Evolutionary conservation across 2,888 invertebrate species (phyloP).

Genomic region (Ormia ochracea): DNA sequence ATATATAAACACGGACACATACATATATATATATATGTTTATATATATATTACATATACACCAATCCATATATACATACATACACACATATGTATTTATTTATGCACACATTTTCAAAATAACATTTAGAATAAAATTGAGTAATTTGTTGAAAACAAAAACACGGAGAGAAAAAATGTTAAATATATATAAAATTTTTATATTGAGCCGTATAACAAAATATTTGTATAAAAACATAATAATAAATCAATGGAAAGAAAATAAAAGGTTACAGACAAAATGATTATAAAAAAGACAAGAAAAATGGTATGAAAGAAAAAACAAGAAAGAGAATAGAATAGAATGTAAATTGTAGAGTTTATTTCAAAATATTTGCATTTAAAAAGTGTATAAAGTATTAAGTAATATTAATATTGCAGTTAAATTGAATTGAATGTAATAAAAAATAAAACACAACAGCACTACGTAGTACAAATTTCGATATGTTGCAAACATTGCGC

Average conservation of each 20-base stretch:
- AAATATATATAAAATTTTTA: background rate
- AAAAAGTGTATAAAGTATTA: slow-evolving; percentile 34
- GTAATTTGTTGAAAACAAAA: slow-evolving; percentile 8
- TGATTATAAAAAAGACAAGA: slow-evolving; percentile 46
- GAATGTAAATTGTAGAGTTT: slow-evolving; percentile 36
- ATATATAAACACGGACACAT: slow-evolving; percentile 14
- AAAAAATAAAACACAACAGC: slow-evolving; percentile 29
- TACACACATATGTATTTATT: background rate
- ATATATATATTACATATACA: too few relatives aligned
- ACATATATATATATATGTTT: background rate
- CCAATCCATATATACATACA: too few relatives aligned
- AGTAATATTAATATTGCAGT: background rate
- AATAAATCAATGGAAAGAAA: background rate
- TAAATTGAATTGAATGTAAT: background rate
- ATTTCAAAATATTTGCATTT: slow-evolving; percentile 54
- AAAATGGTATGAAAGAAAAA: slow-evolving; percentile 48
- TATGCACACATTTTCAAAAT: slow-evolving; percentile 21
- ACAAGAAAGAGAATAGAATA: slow-evolving; percentile 53
- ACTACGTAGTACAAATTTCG: slow-evolving; percentile 31
- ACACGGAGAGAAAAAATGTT: background rate
- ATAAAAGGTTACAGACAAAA: slow-evolving; percentile 12
- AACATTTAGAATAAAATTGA: slow-evolving; percentile 16
- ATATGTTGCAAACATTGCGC: background rate
- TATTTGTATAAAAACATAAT: background rate
- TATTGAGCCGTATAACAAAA: background rate